Base-by-base conservation (phyloP, 1,140 invertebrate species). In the Temnothorax longispinosus region DNA sequence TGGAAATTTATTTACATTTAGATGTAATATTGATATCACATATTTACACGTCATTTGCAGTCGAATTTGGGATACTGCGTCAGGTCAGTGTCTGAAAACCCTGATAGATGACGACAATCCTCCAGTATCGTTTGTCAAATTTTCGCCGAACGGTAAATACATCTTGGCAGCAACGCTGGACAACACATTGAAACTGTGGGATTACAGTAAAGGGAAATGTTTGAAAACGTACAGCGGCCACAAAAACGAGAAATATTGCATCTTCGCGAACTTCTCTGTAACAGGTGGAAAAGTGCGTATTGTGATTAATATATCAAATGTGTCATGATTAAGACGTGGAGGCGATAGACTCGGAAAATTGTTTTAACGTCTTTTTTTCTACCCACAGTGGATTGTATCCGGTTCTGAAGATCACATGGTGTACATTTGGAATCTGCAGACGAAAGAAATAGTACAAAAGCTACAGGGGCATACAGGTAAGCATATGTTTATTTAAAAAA, bases 361-460 rank as follows among this genome's bases (percentile, higher is more conserved):
- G 50, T 38, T 32, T 50, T 44, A 54, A 56, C 0, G 10, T 80
- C 60, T 27, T 88, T 81, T 84, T 88, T 56, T 71, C 64, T 50
- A 52, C 35, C 74, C 75, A 38, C 94, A 99, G 98, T 99, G 99
- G 99, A 99, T 99, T 94, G 99, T 99, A 62, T 99, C 99, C 72
- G 99, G 99, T 18, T 99, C 99, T n/a, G 99, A 99, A 96, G 99
- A 99, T 94, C 99, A 99, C 94, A 97, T 99, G 96, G 99, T 99
- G 3, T 99, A 99, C 93, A 99, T 99, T 91, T 99, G 99, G 99
- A 99, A 99, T 96, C 96, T 99, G 77, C 99, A 99, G 94, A 99
- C 99, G 21, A 99, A 99, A 96, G 99, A 99, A 96, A 98, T 99
- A 88, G 99, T 99, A 67, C 99, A 99, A 96, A 99, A 99, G 96